Base-by-base conservation (phyloP, 2,113 vertebrate genomes). In the Arvicanthis niloticus region DNA sequence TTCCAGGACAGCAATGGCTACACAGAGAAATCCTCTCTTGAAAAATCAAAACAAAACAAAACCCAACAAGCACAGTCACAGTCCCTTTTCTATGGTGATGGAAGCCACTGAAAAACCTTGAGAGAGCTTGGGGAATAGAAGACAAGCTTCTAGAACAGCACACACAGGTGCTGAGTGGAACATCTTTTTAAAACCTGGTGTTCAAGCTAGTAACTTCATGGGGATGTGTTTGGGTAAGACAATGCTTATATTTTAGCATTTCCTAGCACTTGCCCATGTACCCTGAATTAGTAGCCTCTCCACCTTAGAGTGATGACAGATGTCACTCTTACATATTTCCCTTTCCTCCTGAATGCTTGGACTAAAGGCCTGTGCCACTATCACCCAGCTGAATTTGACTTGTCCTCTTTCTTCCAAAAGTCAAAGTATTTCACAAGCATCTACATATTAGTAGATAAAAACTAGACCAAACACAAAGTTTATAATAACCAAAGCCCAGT, bases 401-500 rank as follows among this genome's bases (percentile, higher is more conserved):
- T 62, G 22, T 70, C 62, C 48, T 77, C 34, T 75, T 76, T 86
- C 84, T 67, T 84, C 1, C 93, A 86, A 96, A 91, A 60, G 26
- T 91, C 53, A 89, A 96, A 75, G 60, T 37, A 45, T 12, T 94
- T 91, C 22, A 45, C 22, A 34, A 78, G 42, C 11, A 70, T 67
- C 86, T 94, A 62, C 51, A 88, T 88, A 86, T 75, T 62, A 84
- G 31, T 78, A 84, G 68, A 70, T 85, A 91, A 31, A 89, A 80
- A 29, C 62, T 45, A 73, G 31, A 78, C 34, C 62, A 65, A 89
- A 76, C 0, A 2, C 1, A 70, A 17, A 89, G 40, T 86, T 78
- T 87, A 58, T 45, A 95, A 34, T 53, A 95, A 62, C 58, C 21
- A 92, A 70, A 96, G 58, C 5, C 51, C n/a, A 89, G 42, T 40